phyloP scores from a whole-genome alignment of 2,797 vertebrate species.

The Lagorchestes hirsutus region DNA sequence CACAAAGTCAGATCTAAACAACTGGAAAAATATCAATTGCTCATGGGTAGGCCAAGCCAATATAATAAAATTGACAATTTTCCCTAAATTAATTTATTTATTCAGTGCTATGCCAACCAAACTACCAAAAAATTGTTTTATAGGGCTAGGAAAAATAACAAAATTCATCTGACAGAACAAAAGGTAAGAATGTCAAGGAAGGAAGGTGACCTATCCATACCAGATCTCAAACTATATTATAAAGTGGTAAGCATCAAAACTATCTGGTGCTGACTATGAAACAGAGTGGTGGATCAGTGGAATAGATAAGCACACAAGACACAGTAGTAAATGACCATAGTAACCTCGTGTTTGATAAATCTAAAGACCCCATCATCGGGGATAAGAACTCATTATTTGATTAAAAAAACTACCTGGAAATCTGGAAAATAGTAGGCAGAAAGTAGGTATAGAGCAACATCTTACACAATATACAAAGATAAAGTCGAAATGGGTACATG shows the following conservation, averaged over 20 bases:
- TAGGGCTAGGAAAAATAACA: not conserved
- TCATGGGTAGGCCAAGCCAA: not conserved
- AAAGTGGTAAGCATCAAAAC: not conserved
- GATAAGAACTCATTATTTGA: not conserved
- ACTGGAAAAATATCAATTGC: not conserved
- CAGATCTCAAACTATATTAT: not conserved
- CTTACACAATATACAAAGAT: not conserved
- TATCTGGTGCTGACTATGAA: not conserved
- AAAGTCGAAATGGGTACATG: not conserved
- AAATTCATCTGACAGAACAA: not conserved
- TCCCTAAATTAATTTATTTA: not conserved
- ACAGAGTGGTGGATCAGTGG: not conserved
- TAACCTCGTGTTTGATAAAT: not conserved
- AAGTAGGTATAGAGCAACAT: not conserved
- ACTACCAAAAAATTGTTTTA: not conserved
- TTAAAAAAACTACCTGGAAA: not conserved
- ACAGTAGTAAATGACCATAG: not conserved
- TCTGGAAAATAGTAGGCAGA: not conserved
- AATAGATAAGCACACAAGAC: not conserved
- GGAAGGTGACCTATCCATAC: not conserved
- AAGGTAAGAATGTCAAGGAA: not conserved
- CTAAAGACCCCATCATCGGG: not conserved
- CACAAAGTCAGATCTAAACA: not conserved
- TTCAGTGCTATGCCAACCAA: not conserved
- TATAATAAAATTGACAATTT: not conserved